A percentile compares a stretch with the other conserved stretches of the same genome.
Evolutionary conservation across 1,140 invertebrate genomes (phyloP).

Genomic region (Drosophila elegans): DNA sequence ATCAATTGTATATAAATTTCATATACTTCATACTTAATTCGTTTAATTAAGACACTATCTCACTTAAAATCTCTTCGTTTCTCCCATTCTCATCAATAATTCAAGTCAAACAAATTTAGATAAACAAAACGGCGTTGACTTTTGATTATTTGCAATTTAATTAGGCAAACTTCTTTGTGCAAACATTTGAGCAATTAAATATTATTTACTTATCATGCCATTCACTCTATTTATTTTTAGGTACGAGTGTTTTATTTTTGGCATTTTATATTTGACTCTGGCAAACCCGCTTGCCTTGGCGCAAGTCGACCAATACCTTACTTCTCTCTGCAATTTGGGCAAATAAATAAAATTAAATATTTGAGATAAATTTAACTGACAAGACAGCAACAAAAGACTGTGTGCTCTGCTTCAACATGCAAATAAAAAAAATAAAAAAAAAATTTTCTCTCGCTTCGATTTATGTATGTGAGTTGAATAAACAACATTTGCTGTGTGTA

Average conservation of each 20-base stretch:
- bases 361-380: conserved; percentile 29
- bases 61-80: not conserved
- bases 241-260: conserved; percentile 51
- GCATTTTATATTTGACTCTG: conserved; percentile 5
- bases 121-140: conserved; percentile 27
- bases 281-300: not conserved
- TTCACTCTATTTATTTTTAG: conserved; percentile 58
- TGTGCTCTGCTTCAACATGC: conserved; percentile 24
- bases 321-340: conserved; percentile 11
- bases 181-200: conserved; percentile 74
- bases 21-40: not conserved
- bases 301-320: conserved; percentile 49
- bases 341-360: conserved; percentile 57
- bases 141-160: conserved; percentile 33
- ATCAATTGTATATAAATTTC: no score
- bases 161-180: conserved; percentile 20
- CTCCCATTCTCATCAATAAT: conserved; percentile 3
- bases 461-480: conserved; percentile 47
- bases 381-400: conserved; percentile 21
- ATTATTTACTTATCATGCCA: conserved; percentile 54
- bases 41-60: not conserved
- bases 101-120: conserved; percentile 10
- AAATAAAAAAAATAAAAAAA: conserved; percentile 34
- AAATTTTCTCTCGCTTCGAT: conserved; percentile 12
- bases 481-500: conserved; percentile 37